Conservation (phyloP, 1,140 invertebrate species). For the Meteorus sp. region DNA sequence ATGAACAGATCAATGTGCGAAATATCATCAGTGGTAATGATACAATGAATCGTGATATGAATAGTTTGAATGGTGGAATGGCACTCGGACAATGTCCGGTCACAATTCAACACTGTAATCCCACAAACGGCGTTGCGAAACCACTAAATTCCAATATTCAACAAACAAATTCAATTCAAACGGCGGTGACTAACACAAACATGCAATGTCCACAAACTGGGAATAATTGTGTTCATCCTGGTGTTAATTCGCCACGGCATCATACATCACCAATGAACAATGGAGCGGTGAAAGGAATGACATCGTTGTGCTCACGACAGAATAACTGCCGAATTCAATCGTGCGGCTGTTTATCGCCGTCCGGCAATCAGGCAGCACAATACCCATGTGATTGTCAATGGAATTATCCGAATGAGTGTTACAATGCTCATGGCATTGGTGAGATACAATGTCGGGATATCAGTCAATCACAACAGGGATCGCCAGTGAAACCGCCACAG, state of each 20-base stretch:
- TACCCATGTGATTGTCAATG: constrained; percentile 51
- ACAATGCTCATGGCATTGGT: constrained; percentile 41
- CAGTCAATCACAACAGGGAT: constrained; percentile 64
- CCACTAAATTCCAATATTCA: constrained; percentile 19
- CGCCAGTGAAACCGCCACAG: constrained; percentile 51
- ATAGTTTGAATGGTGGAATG: constrained; percentile 24
- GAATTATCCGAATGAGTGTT: constrained; percentile 48
- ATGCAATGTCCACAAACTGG: constrained; percentile 37
- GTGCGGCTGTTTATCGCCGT: constrained; percentile 34
- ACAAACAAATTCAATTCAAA: constrained; percentile 19
- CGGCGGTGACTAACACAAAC: constrained; percentile 7
- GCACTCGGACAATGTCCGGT: constrained; percentile 29
- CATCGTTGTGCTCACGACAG: constrained; percentile 42
- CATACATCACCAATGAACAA: constrained; percentile 7
- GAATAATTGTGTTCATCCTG: constrained; percentile 42
- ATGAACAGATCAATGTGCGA: constrained; percentile 5
- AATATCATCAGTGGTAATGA: constrained; percentile 31
- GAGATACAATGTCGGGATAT: constrained; percentile 71
- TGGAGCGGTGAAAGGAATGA: constrained; percentile 31
- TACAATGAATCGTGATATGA: constrained; percentile 29
- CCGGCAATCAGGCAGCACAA: constrained; percentile 39
- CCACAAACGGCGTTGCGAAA: constrained; percentile 32
- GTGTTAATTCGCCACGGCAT: constrained; percentile 32
- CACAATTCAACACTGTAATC: constrained; percentile 38
- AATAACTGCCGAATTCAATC: constrained; percentile 47